These are phyloP conservation scores for Psephotus haematonotus DNA, from an alignment of 2,113 vertebrate species.

Conservation along the genomic window DNA sequence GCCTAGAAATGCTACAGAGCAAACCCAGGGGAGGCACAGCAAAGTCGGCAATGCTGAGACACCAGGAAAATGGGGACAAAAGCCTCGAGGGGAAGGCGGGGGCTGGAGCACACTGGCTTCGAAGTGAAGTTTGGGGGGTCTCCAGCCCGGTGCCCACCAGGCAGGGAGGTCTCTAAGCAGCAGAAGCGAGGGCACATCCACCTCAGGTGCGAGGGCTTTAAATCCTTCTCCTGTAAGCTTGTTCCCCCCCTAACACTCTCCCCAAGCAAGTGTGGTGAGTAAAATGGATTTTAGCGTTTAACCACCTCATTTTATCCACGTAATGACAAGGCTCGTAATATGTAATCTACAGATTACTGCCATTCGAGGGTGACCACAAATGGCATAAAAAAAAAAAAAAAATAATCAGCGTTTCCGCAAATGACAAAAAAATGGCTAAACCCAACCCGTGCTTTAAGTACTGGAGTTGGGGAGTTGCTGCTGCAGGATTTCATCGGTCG, in stretches of 20 bases:
- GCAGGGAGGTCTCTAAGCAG: background rate
- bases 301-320: conserved; percentile 56
- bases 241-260: background rate
- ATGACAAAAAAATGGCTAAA: background rate
- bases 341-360: conserved; percentile 63
- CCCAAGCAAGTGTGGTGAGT: conserved; percentile 40
- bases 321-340: conserved; percentile 62
- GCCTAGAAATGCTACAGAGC: conserved; percentile 28
- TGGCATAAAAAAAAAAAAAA: background rate
- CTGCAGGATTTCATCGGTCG: background rate
- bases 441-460: background rate
- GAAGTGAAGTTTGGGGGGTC: background rate
- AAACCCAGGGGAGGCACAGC: conserved; percentile 9
- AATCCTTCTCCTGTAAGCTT: background rate
- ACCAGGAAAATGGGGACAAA: conserved; percentile 45
- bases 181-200: background rate
- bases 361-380: conserved; percentile 51
- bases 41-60: conserved; percentile 29
- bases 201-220: background rate
- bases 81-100: background rate
- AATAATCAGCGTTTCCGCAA: background rate
- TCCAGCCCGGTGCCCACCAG: background rate
- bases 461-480: background rate
- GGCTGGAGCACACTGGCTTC: background rate
- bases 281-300: conserved; percentile 59